phyloP scores from a whole-genome alignment of 2,888 invertebrate species.

The Lepidochitona cinerea region DNA sequence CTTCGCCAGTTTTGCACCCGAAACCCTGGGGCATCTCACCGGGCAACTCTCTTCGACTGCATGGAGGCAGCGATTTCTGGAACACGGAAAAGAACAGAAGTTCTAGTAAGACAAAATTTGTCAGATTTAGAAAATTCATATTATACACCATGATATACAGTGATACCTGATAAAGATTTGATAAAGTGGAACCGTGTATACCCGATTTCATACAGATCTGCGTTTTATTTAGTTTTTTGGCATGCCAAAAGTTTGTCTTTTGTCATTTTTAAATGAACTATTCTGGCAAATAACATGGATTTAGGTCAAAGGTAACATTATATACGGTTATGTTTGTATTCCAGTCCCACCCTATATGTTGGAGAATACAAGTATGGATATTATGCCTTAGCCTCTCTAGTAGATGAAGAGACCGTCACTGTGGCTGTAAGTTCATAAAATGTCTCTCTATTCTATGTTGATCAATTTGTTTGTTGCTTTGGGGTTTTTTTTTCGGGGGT shows the following conservation, averaged over 20 bases:
- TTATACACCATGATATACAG: too few relatives aligned
- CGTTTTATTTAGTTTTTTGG: too few relatives aligned
- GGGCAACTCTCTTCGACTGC: constrained; percentile 60
- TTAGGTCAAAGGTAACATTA: not conserved
- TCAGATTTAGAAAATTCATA: too few relatives aligned
- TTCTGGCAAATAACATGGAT: too few relatives aligned
- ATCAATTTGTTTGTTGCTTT: too few relatives aligned
- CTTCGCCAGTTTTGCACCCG: constrained; percentile 90
- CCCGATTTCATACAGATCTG: too few relatives aligned
- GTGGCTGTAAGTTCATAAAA: constrained; percentile 78
- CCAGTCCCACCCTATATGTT: constrained; percentile 86
- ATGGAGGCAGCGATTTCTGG: constrained; percentile 63
- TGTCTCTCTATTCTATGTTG: too few relatives aligned
- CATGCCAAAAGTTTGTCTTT: too few relatives aligned
- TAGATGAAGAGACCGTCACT: constrained; percentile 87
- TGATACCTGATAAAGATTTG: too few relatives aligned
- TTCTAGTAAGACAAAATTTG: constrained; percentile 69
- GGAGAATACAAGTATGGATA: constrained; percentile 90
- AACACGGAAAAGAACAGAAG: constrained; percentile 57
- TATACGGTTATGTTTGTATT: constrained; percentile 56
- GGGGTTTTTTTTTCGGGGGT: too few relatives aligned
- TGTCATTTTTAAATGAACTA: too few relatives aligned
- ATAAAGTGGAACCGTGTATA: too few relatives aligned
- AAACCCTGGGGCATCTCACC: constrained; percentile 77
- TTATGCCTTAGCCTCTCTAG: constrained; percentile 92